Conservation (phyloP, 2,888 invertebrate species). For the Mesochorus sp. region DNA sequence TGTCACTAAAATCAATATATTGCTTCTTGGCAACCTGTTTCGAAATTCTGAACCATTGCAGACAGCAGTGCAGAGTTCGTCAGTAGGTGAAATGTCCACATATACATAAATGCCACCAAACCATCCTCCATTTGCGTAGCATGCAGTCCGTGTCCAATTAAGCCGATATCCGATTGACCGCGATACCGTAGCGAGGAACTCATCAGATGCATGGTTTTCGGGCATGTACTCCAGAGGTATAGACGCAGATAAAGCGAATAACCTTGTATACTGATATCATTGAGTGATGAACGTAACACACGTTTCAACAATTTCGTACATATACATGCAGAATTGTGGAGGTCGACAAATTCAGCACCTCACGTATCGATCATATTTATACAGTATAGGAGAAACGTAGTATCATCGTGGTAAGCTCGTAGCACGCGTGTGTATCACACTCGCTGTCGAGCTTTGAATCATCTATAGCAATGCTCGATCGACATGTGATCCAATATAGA, state of each 20-base stretch:
- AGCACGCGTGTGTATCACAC: conserved; percentile 8
- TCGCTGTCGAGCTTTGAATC: neutral
- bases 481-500: neutral
- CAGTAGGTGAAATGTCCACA: neutral
- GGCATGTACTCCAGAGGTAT: conserved; percentile 1
- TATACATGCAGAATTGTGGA: neutral
- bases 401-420: conserved; percentile 16
- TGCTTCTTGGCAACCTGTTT: neutral
- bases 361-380: conserved; percentile 1
- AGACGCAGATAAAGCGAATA: neutral
- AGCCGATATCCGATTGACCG: conserved; percentile 37
- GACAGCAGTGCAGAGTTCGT: neutral
- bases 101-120: neutral
- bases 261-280: neutral
- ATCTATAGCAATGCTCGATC: neutral
- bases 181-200: conserved; percentile 7
- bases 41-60: conserved; percentile 5
- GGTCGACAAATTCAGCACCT: conserved; percentile 4
- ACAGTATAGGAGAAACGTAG: neutral
- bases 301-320: conserved; percentile 9
- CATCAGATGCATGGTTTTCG: conserved; percentile 18
- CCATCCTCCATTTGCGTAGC: neutral
- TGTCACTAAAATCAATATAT: conserved; percentile 24
- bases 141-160: conserved; percentile 21
- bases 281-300: conserved; percentile 12